Conservation (phyloP, 2,113 vertebrate species). For the Rhegmatorhina hoffmannsi region DNA sequence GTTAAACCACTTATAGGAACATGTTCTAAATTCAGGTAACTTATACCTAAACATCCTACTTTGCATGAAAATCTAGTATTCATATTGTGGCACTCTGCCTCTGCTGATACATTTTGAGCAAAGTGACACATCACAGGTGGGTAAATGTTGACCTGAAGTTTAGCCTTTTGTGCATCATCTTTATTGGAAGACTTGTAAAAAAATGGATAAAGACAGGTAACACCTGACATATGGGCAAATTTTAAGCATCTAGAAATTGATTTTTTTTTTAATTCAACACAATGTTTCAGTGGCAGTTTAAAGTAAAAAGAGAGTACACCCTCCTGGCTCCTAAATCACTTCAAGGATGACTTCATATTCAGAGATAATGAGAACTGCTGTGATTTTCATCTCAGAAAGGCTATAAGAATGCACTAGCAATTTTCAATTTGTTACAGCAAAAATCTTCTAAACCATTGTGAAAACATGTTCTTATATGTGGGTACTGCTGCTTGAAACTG, state of each 20-base stretch:
- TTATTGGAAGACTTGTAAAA: neutral
- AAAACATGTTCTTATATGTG: slow-evolving; percentile 66
- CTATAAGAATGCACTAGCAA: neutral
- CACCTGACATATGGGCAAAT: neutral
- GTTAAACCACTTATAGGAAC: slow-evolving; percentile 52
- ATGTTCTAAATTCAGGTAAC: slow-evolving; percentile 34
- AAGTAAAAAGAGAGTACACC: neutral
- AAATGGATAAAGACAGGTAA: neutral
- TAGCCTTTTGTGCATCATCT: neutral
- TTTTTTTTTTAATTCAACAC: neutral
- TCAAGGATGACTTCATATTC: neutral
- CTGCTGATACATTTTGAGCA: neutral
- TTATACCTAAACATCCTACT: neutral
- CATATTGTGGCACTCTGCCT: neutral
- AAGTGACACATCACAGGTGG: neutral
- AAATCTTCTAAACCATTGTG: neutral
- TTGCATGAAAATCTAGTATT: neutral
- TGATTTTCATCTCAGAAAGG: neutral
- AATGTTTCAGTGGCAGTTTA: neutral
- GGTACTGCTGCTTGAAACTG: slow-evolving; percentile 24
- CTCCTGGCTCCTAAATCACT: neutral
- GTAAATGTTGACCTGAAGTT: neutral
- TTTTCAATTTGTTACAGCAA: neutral
- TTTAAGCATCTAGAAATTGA: neutral
- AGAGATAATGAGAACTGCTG: neutral